Evolutionary conservation across 1,140 invertebrate species (phyloP), one percentile per base, ranked within the genome.

Genomic region (Drosophila ficusphila): DNA sequence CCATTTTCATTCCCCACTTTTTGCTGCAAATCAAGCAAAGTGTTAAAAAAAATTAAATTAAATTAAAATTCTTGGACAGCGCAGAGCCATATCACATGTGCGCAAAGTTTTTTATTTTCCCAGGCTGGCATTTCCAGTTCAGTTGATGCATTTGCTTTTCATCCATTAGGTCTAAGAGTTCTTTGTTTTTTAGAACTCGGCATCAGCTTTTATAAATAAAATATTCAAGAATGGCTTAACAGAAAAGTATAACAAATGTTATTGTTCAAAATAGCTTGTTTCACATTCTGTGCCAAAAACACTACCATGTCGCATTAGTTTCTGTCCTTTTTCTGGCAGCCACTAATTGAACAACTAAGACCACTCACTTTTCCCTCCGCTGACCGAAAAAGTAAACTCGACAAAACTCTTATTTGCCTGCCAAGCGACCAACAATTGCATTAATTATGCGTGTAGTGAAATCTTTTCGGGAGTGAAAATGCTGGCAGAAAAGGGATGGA

Each of bases 391-490:
- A 58, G 27, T 18, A 58, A 58, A 60, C 58, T 56, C 23, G 21
- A 46, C 27, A 33, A 44, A 56, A 56, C 46, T 69, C 52, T 62
- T 68, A 54, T 67, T 61, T 48, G 44, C 31, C 61, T 58, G 61
- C 39, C 61, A 60, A 21, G 29, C 57, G 54, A 49, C 52, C 54
- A 48, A 82, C 72, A 85, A 85, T 85, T 72, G 76, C 79, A 83
- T 86, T 83, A 83, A 83, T 86, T 83, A 85, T 79, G 75, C 58
- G 71, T 79, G 79, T 48, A 58, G 68, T 51, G 23, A 49, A 57
- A 56, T 72, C 65, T 76, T 76, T 44, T 27, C 4, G 25, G 21
- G 65, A 48, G 49, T 53, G 57, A 79, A 75, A 70, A 62, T 18
- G 47, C 46, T 57, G 77, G 29, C 76, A 70, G 53, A 51, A 73